Conservation (phyloP, 2,113 vertebrate species). For the Nanorana parkeri region DNA sequence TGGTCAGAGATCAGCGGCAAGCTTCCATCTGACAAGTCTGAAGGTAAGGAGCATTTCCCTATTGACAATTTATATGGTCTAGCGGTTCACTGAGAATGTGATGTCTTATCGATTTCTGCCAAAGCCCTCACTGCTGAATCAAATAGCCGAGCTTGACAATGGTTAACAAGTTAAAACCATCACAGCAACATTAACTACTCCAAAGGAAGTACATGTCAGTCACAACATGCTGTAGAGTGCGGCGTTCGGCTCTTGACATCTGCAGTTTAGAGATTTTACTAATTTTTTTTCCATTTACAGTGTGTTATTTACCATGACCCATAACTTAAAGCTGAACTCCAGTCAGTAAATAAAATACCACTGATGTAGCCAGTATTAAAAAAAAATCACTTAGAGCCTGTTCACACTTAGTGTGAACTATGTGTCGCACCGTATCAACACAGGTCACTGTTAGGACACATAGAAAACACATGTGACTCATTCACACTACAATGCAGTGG, state of each 20-base stretch:
- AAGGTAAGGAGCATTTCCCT: conserved; percentile 69
- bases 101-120: conserved; percentile 76
- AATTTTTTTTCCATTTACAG: conserved; percentile 66
- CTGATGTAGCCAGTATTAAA: too few species aligned
- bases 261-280: conserved; percentile 72
- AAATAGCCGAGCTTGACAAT: conserved; percentile 77
- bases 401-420: too few species aligned
- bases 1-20: conserved; percentile 65
- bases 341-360: too few species aligned
- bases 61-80: conserved; percentile 73
- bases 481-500: too few species aligned
- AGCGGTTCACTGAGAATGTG: conserved; percentile 71
- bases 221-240: conserved; percentile 64
- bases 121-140: conserved; percentile 71
- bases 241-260: conserved; percentile 74
- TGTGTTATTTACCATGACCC: background rate
- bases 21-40: conserved; percentile 69
- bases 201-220: conserved; percentile 74
- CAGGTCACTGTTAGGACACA: too few species aligned
- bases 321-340: too few species aligned
- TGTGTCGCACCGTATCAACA: too few species aligned
- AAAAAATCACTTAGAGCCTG: too few species aligned
- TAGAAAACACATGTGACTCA: too few species aligned
- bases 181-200: conserved; percentile 78
- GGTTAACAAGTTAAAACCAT: conserved; percentile 84